Evolutionary conservation across 2,113 vertebrate genomes (phyloP).

Genomic region (Phaethornis superciliosus): DNA sequence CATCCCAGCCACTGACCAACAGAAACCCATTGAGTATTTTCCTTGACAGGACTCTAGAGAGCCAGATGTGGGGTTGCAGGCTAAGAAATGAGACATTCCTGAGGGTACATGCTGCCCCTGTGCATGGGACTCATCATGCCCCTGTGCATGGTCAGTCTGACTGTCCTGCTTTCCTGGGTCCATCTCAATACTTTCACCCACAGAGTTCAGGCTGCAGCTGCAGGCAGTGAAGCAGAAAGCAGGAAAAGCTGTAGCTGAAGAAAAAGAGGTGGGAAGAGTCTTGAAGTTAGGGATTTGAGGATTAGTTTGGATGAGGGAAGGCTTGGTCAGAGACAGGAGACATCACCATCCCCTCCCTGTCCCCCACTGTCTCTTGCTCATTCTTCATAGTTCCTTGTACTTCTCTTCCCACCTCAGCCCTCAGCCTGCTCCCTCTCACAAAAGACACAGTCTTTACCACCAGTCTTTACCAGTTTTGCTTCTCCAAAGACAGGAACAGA

Average conservation of each 20-base stretch:
- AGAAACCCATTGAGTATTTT: neutral
- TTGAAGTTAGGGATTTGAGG: neutral
- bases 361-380: neutral
- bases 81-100: neutral
- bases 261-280: neutral
- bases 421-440: neutral
- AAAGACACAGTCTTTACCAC: neutral
- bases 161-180: neutral
- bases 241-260: neutral
- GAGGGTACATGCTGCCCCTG: neutral
- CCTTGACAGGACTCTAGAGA: neutral
- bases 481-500: neutral
- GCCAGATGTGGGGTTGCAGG: neutral
- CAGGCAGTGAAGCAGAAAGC: neutral
- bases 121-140: neutral
- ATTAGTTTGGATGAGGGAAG: neutral
- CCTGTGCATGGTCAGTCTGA: neutral
- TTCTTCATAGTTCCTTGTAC: neutral
- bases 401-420: neutral
- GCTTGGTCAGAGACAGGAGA: neutral
- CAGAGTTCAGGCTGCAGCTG: neutral
- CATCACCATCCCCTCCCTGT: fast-evolving
- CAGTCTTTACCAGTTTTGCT: neutral
- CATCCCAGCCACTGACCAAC: neutral
- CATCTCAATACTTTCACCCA: neutral